phyloP scores from a whole-genome alignment of 1,140 invertebrate genomes.

The Drosophila pruinosa region DNA sequence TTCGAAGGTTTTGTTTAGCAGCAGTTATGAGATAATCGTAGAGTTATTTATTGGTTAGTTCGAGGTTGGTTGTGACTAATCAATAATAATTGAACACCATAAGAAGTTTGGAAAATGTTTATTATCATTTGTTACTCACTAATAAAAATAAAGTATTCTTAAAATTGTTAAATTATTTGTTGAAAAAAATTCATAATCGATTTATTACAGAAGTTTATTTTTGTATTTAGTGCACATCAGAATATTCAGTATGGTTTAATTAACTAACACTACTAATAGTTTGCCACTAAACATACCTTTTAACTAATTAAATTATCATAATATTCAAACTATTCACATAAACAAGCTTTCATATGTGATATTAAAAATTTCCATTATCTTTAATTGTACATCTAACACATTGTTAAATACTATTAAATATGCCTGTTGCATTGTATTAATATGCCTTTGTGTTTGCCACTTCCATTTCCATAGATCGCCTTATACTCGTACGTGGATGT shows the following conservation, averaged over 20 bases:
- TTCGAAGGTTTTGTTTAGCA: not conserved
- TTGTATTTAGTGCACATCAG: no score
- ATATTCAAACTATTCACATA: not conserved
- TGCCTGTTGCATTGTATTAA: conserved; percentile 31
- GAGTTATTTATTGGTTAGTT: not conserved
- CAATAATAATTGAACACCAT: not conserved
- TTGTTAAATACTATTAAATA: conserved; percentile 31
- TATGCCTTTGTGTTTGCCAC: conserved; percentile 25
- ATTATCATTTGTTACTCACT: not conserved
- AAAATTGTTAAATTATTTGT: no score
- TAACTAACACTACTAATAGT: no score
- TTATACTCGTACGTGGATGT: not conserved
- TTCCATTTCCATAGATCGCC: conserved; percentile 4
- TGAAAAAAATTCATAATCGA: no score
- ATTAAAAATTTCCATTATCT: not conserved
- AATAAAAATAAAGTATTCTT: no score
- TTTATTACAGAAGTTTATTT: no score
- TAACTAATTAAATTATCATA: not conserved
- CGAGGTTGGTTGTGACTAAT: not conserved
- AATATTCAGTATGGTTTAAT: no score
- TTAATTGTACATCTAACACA: conserved; percentile 15
- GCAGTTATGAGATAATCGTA: conserved; percentile 32
- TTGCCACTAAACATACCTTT: not conserved
- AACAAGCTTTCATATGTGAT: not conserved
- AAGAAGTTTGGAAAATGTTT: not conserved